Evolutionary conservation across 2,113 vertebrate species (phyloP), one percentile per base, ranked within the genome.

Genomic region (Collichthys lucidus): DNA sequence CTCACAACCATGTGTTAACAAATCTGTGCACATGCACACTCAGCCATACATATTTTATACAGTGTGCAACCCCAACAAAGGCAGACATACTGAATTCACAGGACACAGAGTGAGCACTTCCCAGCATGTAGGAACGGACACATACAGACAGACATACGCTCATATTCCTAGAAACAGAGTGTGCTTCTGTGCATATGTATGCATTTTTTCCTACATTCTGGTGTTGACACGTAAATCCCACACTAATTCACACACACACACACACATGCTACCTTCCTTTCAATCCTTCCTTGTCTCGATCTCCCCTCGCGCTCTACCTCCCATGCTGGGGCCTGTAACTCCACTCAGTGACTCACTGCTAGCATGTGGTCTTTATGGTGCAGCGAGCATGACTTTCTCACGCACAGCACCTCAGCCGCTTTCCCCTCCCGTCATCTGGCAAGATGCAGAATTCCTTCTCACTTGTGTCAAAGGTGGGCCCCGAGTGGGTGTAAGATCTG

Each of bases 401-500:
- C 55, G 12, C 31, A 59, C 55, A 17, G 29, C 74, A 35, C 70
- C 81, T 76, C 62, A 5, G 52, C 72, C 83, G 57, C 60, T 65
- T 76, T 47, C 50, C 70, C 35, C 20, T 53, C 35, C 22, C 59
- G 52, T 83, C 70, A 81, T 69, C 80, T 72, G 52, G 59, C 74
- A 74, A 57, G 55, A 26, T 5, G 9, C 56, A 12, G 47, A 74
- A 50, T 82, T 71, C 42, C 52, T 49, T 53, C 63, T 82, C 56
- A 42, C 87, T 78, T 19, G 10, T 83, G 84, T 81, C 86, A 84
- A 80, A 88, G 78, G 77, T 83, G 82, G 35, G 57, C 55, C 55
- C 22, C 7, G 77, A 81, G 89, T 90, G 81, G 86, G 86, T 61
- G 88, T 69, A 69, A 67, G 63, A 67, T 72, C 61, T 79, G 84